Percentiles rank a stretch among this genome's conserved stretches.
These are phyloP conservation scores for Rhabdornis inornatus DNA, from an alignment of 2,113 vertebrate genomes.

Conservation along the genomic window DNA sequence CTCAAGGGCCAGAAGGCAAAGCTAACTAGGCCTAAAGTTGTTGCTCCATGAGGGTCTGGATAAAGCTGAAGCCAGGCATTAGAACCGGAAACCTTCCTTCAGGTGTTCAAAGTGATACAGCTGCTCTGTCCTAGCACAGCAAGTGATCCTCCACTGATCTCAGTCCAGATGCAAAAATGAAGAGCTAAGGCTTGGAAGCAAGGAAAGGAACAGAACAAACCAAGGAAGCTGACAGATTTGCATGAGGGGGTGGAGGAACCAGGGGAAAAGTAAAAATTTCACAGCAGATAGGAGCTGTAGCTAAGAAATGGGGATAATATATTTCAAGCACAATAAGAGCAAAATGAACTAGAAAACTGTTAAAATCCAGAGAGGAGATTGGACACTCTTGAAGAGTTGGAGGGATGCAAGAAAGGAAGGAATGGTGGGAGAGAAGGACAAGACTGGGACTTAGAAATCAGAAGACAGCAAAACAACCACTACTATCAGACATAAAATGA, in stretches of 20 bases:
- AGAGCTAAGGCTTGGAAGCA: background rate
- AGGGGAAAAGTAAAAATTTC: conserved; percentile 18
- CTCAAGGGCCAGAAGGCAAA: background rate
- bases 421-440: background rate
- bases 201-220: background rate
- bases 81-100: background rate
- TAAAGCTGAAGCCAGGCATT: background rate
- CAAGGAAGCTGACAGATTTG: background rate
- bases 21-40: background rate
- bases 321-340: background rate
- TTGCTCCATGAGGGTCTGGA: background rate
- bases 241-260: background rate
- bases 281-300: background rate
- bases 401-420: background rate
- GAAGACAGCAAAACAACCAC: background rate
- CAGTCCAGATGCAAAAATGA: background rate
- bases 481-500: background rate
- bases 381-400: background rate
- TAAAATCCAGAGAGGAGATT: background rate
- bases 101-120: background rate
- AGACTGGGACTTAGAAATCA: background rate
- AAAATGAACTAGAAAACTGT: background rate
- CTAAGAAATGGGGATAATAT: background rate
- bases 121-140: background rate
- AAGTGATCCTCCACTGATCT: background rate